Conservation (phyloP, 2,888 invertebrate genomes). For the Lasius fuliginosus region DNA sequence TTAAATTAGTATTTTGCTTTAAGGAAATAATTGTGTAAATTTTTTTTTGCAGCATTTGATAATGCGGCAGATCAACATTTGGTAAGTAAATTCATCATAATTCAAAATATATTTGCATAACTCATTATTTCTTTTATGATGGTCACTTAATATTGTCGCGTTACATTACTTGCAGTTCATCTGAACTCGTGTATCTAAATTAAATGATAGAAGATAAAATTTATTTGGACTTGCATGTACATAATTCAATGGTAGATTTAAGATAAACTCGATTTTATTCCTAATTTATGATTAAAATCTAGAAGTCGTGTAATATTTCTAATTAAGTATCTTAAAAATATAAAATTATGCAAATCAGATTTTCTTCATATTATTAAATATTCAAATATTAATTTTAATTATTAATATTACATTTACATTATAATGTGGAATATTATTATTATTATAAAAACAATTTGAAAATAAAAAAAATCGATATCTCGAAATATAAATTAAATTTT, state of each 20-base stretch:
- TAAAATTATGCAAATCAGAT: not conserved
- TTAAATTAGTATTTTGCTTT: not conserved
- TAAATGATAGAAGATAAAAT: not conserved
- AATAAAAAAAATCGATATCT: not conserved
- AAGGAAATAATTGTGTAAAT: not conserved
- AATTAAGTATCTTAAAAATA: not conserved
- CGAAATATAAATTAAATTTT: not conserved
- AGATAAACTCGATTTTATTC: not conserved
- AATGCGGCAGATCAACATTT: not conserved
- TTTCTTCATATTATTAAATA: not conserved
- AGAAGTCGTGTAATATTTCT: not conserved
- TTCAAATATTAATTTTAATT: not conserved
- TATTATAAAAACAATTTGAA: not conserved
- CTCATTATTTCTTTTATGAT: slow-evolving; percentile 3
- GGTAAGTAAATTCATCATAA: not conserved
- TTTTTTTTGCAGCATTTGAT: not conserved
- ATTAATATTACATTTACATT: not conserved
- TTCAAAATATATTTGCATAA: not conserved
- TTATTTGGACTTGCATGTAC: not conserved
- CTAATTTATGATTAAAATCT: not conserved
- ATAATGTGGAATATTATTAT: not conserved
- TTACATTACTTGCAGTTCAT: not conserved
- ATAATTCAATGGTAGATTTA: not conserved
- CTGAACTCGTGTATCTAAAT: not conserved
- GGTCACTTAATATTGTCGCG: not conserved